Conservation (phyloP, 37 sponge, comb jelly and placozoan genomes). For the Agelas oroides region DNA sequence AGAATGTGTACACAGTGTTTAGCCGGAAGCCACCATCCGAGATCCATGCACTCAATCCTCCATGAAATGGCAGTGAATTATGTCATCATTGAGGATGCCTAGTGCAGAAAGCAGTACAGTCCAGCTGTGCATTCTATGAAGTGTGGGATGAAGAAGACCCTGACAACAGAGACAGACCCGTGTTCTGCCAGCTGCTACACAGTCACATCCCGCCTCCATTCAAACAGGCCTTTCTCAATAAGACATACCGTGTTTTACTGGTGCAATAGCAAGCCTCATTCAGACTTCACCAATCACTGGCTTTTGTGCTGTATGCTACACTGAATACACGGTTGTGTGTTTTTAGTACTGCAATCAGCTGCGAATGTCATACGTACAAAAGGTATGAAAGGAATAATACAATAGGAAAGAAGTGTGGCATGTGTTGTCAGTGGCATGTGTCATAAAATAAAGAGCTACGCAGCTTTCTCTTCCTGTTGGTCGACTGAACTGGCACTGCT, state of each 20-base stretch:
- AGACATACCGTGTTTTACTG: slow-evolving; percentile 48
- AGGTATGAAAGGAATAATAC: too few species aligned
- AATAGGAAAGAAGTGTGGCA: too few species aligned
- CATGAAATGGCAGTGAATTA: slow-evolving; percentile 62
- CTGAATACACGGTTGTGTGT: too few species aligned
- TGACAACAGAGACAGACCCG: slow-evolving; percentile 23
- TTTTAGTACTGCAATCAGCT: too few species aligned
- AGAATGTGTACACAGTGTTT: slow-evolving; percentile 86
- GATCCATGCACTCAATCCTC: slow-evolving; percentile 69
- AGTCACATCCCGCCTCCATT: slow-evolving; percentile 34
- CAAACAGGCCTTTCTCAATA: slow-evolving; percentile 41
- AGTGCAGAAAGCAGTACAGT: slow-evolving; percentile 60
- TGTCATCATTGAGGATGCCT: slow-evolving; percentile 82
- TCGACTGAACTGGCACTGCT: too few species aligned
- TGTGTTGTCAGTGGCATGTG: too few species aligned
- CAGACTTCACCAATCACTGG: too few species aligned
- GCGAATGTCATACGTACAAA: too few species aligned
- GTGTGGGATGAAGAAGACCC: slow-evolving; percentile 75
- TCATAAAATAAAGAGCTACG: too few species aligned
- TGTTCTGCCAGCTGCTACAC: slow-evolving; percentile 60
- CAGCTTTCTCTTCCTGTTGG: too few species aligned
- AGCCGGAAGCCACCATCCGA: slow-evolving; percentile 69
- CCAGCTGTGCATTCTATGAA: slow-evolving; percentile 74
- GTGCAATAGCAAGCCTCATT: background rate
- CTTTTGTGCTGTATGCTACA: too few species aligned